Percentiles rank a stretch among this genome's conserved stretches.
Conservation (phyloP, 2,888 invertebrate species). For the Clostera curtula region DNA sequence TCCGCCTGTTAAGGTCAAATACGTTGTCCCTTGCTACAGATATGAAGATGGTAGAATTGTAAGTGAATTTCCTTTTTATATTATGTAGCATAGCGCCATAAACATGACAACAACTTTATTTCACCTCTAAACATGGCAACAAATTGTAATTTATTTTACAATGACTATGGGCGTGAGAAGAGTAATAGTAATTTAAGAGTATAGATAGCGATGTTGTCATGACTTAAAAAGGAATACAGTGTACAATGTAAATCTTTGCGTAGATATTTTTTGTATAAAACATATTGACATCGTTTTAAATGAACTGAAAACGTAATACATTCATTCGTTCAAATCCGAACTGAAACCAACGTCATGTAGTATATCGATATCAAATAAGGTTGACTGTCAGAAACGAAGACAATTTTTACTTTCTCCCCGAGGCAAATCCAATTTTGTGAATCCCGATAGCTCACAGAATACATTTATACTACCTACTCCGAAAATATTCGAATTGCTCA, state of each 20-base stretch:
- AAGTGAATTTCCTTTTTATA: too few relatives aligned
- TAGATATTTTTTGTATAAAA: neutral
- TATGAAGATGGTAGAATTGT: conserved; percentile 68
- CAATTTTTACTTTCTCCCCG: neutral
- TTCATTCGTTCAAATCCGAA: neutral
- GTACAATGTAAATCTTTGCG: too few relatives aligned
- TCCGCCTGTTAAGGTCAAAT: conserved; percentile 51
- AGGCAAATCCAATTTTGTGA: neutral
- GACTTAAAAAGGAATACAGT: too few relatives aligned
- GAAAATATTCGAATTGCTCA: conserved; percentile 7
- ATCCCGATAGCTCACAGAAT: conserved; percentile 2
- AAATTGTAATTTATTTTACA: too few relatives aligned
- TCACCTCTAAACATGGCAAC: too few relatives aligned
- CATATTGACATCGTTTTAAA: neutral
- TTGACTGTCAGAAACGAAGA: too few relatives aligned
- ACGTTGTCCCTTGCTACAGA: conserved; percentile 63
- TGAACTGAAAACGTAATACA: neutral
- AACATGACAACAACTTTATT: too few relatives aligned
- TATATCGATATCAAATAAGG: too few relatives aligned
- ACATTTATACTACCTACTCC: conserved; percentile 5
- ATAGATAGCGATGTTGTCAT: too few relatives aligned
- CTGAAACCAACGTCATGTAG: conserved; percentile 8
- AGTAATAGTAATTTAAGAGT: too few relatives aligned
- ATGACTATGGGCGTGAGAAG: too few relatives aligned
- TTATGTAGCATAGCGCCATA: too few relatives aligned